These are phyloP conservation scores for Lepeophtheirus nordmannii DNA, from an alignment of 2,888 invertebrate species.

Conservation along the genomic window DNA sequence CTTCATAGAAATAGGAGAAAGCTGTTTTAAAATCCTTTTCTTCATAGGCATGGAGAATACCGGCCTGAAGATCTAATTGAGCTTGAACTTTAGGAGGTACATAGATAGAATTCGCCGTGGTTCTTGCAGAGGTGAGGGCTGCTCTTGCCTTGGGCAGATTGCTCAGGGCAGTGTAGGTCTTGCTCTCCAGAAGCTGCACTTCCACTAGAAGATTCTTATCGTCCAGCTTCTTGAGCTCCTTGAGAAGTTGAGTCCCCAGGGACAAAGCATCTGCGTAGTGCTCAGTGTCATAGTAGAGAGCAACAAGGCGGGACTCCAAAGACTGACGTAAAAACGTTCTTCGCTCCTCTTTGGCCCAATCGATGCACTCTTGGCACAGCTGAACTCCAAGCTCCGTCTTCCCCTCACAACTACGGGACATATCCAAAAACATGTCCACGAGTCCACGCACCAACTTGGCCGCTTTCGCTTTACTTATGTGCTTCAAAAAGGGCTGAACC, in stretches of 20 bases:
- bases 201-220: conserved; percentile 97
- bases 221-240: conserved; percentile 93
- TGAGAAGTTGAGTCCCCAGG: conserved; percentile 67
- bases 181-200: conserved; percentile 92
- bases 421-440: conserved; percentile 90
- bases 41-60: conserved; percentile 95
- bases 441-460: conserved; percentile 91
- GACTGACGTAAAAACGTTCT: conserved; percentile 92
- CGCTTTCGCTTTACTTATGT: conserved; percentile 96
- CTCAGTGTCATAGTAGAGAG: conserved; percentile 79
- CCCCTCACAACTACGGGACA: conserved; percentile 69
- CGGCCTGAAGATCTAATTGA: conserved; percentile 60
- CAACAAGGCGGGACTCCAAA: conserved; percentile 81
- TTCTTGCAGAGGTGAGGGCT: conserved; percentile 89
- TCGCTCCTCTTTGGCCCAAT: conserved; percentile 96
- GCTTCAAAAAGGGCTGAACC: conserved; percentile 80
- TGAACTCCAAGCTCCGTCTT: conserved; percentile 63
- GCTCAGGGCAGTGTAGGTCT: conserved; percentile 91
- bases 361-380: conserved; percentile 88
- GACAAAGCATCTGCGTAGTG: conserved; percentile 64
- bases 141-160: conserved; percentile 92
- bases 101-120: conserved; percentile 99
- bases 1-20: conserved; percentile 98
- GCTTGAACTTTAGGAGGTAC: conserved; percentile 98
- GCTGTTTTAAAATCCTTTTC: conserved; percentile 99